These are phyloP conservation scores for Frieseomelitta varia DNA, from an alignment of 1,140 invertebrate species.

Conservation along the genomic window DNA sequence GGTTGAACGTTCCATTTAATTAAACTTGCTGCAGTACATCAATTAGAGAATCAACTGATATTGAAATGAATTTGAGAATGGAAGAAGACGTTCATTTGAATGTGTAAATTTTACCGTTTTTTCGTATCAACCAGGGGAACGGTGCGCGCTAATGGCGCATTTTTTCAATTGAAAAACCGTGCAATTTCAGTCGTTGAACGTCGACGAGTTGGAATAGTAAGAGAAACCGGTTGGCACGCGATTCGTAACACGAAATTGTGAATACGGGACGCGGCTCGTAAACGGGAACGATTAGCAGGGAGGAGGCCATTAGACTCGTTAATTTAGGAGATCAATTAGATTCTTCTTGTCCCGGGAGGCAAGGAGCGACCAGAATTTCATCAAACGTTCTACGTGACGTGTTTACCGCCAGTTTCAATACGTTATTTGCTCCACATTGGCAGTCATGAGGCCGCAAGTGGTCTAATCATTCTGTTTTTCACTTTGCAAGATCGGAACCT, in stretches of 20 bases:
- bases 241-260: constrained; percentile 13
- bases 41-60: neutral
- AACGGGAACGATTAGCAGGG: constrained; percentile 27
- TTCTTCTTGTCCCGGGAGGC: neutral
- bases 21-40: neutral
- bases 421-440: constrained; percentile 16
- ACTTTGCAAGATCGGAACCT: neutral
- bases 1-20: neutral
- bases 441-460: neutral
- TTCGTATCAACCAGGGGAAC: neutral
- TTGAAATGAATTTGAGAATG: neutral
- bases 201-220: neutral
- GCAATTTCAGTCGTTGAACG: neutral
- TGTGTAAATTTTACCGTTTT: neutral
- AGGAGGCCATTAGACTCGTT: constrained; percentile 32
- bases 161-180: neutral
- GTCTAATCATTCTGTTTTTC: constrained; percentile 44
- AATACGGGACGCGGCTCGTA: neutral
- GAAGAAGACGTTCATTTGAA: neutral
- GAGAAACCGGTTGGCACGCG: neutral
- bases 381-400: neutral
- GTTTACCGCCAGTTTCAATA: constrained; percentile 3
- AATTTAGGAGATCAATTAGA: constrained; percentile 45
- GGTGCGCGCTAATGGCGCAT: neutral
- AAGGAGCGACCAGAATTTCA: neutral